Base-by-base conservation (phyloP, 2,888 invertebrate genomes). In the Tetheella fluctuosa region DNA sequence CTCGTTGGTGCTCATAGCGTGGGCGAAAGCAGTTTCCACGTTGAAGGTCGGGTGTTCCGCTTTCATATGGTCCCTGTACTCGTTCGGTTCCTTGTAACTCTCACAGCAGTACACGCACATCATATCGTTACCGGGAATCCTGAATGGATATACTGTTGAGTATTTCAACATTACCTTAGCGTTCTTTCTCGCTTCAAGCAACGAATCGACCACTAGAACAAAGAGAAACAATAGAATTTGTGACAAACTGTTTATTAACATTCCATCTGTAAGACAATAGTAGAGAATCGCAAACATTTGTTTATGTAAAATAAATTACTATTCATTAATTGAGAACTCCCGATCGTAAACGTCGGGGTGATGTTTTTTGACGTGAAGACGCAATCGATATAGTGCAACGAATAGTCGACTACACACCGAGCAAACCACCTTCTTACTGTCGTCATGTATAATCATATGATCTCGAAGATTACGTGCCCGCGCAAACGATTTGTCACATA, bases 161-260 rank as follows among this genome's bases (percentile, higher is more conserved):
- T 82, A 85, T 73, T 79, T 81, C 79, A 88, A 68, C 59, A 84
- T 74, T 73, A 83, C 62, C 76, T 85, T 81, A 64, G 86, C 86
- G 77, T 88, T 88, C 70, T 69, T 78, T 73, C 86, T 81, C 74
- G 84, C 82, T 79, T 77, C 74, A 77, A 76, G 64, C 77, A 82
- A 78, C 70, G 78, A 71, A 79, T 81, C 78, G 73, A 77, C 69
- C 68, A 81, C 86, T 88, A 88, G 84, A 87, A 88, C 86, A 86
- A 85, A 87, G 72, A 85, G 81, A 86, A 80, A 80, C 71, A 54
- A 54, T 48, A 54, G 54, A 54, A 54, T 30, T 25, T 52, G 25
- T 66, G 64, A 68, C 76, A 67, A 75, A 72, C 63, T 73, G 69
- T 42, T 69, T 17, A 56, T 54, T 10, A 20, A 20, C 8, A 54